These are phyloP conservation scores for Diplolepis rosae DNA, from an alignment of 2,888 invertebrate genomes.

Conservation along the genomic window DNA sequence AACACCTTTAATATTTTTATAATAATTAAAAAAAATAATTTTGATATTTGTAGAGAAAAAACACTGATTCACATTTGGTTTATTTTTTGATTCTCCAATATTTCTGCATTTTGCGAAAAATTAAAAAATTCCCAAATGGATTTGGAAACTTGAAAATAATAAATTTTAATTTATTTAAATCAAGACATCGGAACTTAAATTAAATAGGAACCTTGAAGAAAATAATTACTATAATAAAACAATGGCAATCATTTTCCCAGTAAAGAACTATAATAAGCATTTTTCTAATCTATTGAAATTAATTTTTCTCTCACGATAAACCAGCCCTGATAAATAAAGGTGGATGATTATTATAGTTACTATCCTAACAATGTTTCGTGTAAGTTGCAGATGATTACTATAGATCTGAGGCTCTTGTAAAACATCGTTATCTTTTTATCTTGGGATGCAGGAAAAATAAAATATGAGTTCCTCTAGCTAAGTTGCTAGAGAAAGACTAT, in stretches of 20 bases:
- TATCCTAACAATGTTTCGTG: neutral
- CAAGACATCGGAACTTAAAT: neutral
- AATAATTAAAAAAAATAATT: no score
- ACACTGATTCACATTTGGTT: no score
- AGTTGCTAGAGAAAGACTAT: neutral
- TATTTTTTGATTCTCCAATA: no score
- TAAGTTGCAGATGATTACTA: neutral
- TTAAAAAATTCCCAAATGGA: no score
- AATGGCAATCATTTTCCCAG: neutral
- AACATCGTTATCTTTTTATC: neutral
- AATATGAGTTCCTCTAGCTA: neutral
- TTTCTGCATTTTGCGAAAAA: no score
- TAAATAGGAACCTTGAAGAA: neutral
- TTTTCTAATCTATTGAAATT: neutral
- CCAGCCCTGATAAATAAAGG: neutral
- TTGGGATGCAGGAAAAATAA: neutral
- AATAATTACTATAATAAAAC: neutral
- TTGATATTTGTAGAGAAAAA: no score
- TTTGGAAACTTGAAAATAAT: no score
- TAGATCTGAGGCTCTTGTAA: neutral
- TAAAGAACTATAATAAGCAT: neutral
- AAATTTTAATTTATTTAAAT: no score
- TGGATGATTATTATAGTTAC: neutral
- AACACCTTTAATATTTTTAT: no score
- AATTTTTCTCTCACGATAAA: neutral